A percentile compares a stretch with the other conserved stretches of the same genome.
Evolutionary conservation across 2,888 invertebrate genomes (phyloP).

Genomic region (Steinernema hermaphroditum): DNA sequence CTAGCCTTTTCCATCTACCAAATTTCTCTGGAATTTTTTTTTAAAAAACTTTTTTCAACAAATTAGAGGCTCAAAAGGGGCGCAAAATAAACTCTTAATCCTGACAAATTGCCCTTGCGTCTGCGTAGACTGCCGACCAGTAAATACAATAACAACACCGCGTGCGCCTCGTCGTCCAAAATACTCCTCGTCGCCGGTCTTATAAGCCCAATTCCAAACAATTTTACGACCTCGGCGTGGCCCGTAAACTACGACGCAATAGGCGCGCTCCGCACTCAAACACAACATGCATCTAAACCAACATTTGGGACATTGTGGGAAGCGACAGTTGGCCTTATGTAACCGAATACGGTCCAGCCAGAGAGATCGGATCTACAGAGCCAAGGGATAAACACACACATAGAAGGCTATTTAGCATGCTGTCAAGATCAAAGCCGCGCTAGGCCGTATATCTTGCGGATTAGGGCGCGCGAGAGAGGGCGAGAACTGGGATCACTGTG

Average conservation of each 20-base stretch:
- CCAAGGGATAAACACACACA: background rate
- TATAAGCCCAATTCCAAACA: slow-evolving; percentile 22
- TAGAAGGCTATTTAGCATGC: slow-evolving; percentile 15
- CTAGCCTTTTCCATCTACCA: too few relatives aligned
- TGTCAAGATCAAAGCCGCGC: slow-evolving; percentile 4
- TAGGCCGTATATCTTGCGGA: slow-evolving; percentile 7
- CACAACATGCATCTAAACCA: slow-evolving; percentile 12
- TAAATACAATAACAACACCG: background rate
- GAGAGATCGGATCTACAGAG: background rate
- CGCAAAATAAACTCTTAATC: too few relatives aligned
- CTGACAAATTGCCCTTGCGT: too few relatives aligned
- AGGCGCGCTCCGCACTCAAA: slow-evolving; percentile 7
- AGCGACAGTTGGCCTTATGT: slow-evolving; percentile 5
- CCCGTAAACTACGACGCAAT: slow-evolving; percentile 19
- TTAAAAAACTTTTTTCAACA: too few relatives aligned
- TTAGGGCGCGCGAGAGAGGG: slow-evolving; percentile 17
- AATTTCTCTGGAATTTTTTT: too few relatives aligned
- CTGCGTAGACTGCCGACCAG: background rate
- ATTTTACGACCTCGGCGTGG: slow-evolving; percentile 8
- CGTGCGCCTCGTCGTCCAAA: background rate
- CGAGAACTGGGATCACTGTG: background rate
- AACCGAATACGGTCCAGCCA: slow-evolving; percentile 18
- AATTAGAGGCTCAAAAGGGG: too few relatives aligned
- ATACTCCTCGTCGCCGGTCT: background rate
- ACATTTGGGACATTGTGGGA: background rate